These are phyloP conservation scores for Lordiphosa fenestrarum DNA, from an alignment of 2,888 invertebrate species.

Conservation along the genomic window DNA sequence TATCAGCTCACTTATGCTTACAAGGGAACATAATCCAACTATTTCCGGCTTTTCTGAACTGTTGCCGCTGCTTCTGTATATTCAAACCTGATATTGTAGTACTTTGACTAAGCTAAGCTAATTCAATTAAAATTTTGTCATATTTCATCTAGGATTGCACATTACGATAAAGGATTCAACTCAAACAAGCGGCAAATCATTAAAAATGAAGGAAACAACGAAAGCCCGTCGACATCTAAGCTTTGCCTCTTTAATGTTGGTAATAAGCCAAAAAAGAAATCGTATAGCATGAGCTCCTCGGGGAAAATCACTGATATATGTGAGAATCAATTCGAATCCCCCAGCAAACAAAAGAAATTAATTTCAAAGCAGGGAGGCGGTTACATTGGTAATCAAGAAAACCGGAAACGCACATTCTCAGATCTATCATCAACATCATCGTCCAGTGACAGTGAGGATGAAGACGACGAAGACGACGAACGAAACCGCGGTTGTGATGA, in stretches of 20 bases:
- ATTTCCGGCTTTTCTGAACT: too few species aligned
- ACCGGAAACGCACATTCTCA: slow-evolving; percentile 72
- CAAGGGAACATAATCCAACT: too few species aligned
- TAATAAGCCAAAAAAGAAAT: slow-evolving; percentile 36
- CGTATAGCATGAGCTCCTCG: slow-evolving; percentile 13
- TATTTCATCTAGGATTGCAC: slow-evolving; percentile 27
- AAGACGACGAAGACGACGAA: slow-evolving; percentile 76
- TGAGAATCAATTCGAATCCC: slow-evolving; percentile 30
- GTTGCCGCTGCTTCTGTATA: too few species aligned
- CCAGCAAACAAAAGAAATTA: slow-evolving; percentile 43
- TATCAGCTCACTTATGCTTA: too few species aligned
- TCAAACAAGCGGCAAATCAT: slow-evolving; percentile 58
- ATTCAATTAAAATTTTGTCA: neutral
- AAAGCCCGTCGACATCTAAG: slow-evolving; percentile 65
- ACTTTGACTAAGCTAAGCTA: neutral
- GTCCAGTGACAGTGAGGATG: slow-evolving; percentile 79
- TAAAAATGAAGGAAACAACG: slow-evolving; percentile 47
- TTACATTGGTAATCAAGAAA: slow-evolving; percentile 43
- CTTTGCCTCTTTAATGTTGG: slow-evolving; percentile 35
- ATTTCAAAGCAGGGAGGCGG: slow-evolving; percentile 47
- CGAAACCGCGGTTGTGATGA: slow-evolving; percentile 65
- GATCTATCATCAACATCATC: slow-evolving; percentile 78
- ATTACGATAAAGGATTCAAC: slow-evolving; percentile 29
- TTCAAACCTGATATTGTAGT: too few species aligned
- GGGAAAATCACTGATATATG: slow-evolving; percentile 12